phyloP scores from a whole-genome alignment of 1,140 invertebrate species.

The Pseudomyrmex flavicornis region DNA sequence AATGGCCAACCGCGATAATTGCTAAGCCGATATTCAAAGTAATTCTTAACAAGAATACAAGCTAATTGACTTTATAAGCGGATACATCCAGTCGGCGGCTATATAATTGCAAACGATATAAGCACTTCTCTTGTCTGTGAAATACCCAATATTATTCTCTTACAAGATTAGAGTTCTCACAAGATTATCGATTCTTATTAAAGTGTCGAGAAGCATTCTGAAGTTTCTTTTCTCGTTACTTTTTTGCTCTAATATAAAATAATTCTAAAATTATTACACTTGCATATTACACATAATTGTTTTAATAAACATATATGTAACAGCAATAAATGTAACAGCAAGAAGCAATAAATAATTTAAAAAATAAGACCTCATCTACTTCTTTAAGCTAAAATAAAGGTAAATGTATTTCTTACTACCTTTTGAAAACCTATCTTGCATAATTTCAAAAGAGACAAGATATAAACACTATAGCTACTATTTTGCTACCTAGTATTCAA shows the following conservation, averaged over 20 bases:
- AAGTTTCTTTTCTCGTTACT: neutral
- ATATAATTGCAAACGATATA: constrained; percentile 18
- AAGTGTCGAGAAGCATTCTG: neutral
- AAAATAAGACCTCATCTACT: neutral
- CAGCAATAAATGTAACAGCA: neutral
- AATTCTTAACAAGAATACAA: constrained; percentile 42
- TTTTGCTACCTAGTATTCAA: constrained; percentile 46
- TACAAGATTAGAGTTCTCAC: neutral
- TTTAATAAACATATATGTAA: neutral
- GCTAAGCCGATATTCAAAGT: constrained; percentile 43
- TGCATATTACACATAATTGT: neutral
- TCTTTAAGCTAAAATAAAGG: neutral
- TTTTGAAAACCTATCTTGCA: constrained; percentile 42
- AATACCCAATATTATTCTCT: constrained; percentile 14
- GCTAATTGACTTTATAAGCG: constrained; percentile 47
- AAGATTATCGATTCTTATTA: constrained; percentile 6
- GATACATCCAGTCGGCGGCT: constrained; percentile 7
- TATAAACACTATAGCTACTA: constrained; percentile 8
- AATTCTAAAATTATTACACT: neutral
- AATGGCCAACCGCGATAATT: constrained; percentile 44
- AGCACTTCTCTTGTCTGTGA: constrained; percentile 15
- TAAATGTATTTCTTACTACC: neutral
- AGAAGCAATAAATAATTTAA: neutral
- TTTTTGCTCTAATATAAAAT: neutral
- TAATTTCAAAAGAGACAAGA: constrained; percentile 25